Evolutionary conservation across 1,140 invertebrate species (phyloP).

Genomic region (Conus ventricosus): DNA sequence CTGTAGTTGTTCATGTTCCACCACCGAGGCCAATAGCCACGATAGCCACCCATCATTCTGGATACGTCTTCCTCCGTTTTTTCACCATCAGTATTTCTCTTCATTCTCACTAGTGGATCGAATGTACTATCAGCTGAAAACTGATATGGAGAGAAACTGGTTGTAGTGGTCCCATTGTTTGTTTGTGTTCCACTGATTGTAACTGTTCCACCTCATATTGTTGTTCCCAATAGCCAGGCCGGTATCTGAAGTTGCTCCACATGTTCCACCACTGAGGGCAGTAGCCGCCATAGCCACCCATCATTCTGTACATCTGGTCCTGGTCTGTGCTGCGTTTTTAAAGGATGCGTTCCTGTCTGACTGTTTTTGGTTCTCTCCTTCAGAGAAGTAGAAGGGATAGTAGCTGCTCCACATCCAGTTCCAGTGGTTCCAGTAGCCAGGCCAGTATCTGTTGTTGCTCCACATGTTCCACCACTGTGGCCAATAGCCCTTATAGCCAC

Average conservation of each 20-base stretch:
- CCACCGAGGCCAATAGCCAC: constrained; percentile 20
- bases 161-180: neutral
- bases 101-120: neutral
- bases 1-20: constrained; percentile 18
- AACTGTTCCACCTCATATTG: neutral
- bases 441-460: constrained; percentile 21
- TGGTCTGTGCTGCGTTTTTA: constrained; percentile 11
- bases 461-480: constrained; percentile 24
- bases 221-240: neutral
- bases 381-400: neutral
- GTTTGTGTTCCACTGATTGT: neutral
- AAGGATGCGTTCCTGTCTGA: neutral
- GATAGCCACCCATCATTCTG: constrained; percentile 28
- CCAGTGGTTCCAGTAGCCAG: constrained; percentile 1
- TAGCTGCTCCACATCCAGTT: constrained; percentile 26
- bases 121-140: too few relatives aligned
- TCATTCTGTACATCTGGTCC: constrained; percentile 15
- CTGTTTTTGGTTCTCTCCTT: too few relatives aligned
- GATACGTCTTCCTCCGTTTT: neutral
- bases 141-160: too few relatives aligned
- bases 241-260: neutral
- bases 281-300: constrained; percentile 21
- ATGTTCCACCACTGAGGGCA: constrained; percentile 22
- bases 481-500: constrained; percentile 17
- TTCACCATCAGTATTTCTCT: neutral